Evolutionary conservation across 2,888 invertebrate genomes (phyloP).

Genomic region (Meiosimyza decipiens): DNA sequence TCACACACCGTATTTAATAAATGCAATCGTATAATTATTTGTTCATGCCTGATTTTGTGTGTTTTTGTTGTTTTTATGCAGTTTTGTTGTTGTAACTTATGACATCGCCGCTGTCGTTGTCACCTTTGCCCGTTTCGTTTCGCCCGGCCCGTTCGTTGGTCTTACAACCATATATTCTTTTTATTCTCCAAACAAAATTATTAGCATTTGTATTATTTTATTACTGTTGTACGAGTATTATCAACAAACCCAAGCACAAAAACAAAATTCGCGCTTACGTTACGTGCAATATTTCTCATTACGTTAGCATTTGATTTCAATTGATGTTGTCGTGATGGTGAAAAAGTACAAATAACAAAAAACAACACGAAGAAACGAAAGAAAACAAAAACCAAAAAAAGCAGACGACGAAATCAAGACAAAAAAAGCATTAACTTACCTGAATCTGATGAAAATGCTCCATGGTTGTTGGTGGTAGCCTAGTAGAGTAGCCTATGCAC

Average conservation of each 20-base stretch:
- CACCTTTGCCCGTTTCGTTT: neutral
- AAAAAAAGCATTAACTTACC: conserved; percentile 56
- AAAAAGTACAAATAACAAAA: conserved; percentile 30
- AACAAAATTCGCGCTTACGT: conserved; percentile 33
- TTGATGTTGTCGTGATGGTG: conserved; percentile 20
- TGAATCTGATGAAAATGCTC: conserved; percentile 66
- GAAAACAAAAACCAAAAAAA: conserved; percentile 28
- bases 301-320: conserved; percentile 33
- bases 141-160: conserved; percentile 6
- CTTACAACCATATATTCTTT: too few relatives aligned
- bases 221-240: conserved; percentile 11
- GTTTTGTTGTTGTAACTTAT: conserved; percentile 17
- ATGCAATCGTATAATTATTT: conserved; percentile 26
- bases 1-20: conserved; percentile 37
- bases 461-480: conserved; percentile 50
- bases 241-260: conserved; percentile 15
- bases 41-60: conserved; percentile 16
- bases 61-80: conserved; percentile 18
- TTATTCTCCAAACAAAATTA: too few relatives aligned
- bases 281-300: conserved; percentile 15
- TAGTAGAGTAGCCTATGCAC: conserved; percentile 37
- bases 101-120: neutral
- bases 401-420: neutral
- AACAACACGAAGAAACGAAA: conserved; percentile 28
- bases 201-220: conserved; percentile 15